phyloP scores from a whole-genome alignment of 2,113 vertebrate species.

The Puffinus mauretanicus region DNA sequence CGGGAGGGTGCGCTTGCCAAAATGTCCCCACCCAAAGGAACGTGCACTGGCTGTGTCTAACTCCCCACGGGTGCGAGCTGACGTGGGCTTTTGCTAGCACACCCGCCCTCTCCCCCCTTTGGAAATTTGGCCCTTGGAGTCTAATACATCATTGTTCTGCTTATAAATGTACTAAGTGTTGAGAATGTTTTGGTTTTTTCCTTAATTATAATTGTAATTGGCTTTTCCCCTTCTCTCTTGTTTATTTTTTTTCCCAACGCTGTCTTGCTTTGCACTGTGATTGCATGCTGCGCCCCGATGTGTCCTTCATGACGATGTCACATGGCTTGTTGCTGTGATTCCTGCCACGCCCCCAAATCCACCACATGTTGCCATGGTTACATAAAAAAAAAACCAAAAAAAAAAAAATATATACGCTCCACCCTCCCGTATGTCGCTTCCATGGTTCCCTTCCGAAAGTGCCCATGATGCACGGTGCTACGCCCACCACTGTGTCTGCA shows the following conservation, averaged over 20 bases:
- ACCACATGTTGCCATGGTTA: constrained; percentile 86
- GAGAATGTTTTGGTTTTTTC: constrained; percentile 78
- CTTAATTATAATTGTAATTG: constrained; percentile 89
- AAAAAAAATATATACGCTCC: constrained; percentile 73
- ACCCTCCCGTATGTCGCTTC: constrained; percentile 83
- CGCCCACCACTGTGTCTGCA: constrained; percentile 96
- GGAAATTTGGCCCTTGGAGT: constrained; percentile 68
- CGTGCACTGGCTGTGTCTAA: constrained; percentile 53
- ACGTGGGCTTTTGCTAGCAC: constrained; percentile 59
- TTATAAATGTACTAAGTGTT: constrained; percentile 80
- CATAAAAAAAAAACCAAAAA: constrained; percentile 49
- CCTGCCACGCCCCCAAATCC: constrained; percentile 81
- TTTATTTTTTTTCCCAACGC: constrained; percentile 73
- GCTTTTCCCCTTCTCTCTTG: constrained; percentile 82
- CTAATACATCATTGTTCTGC: constrained; percentile 73
- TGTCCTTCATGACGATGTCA: constrained; percentile 86
- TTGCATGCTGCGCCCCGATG: constrained; percentile 80
- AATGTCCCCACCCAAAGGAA: constrained; percentile 48
- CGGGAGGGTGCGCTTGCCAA: constrained; percentile 21
- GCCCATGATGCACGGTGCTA: constrained; percentile 99
- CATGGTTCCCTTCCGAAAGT: constrained; percentile 94
- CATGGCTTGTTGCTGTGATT: constrained; percentile 87
- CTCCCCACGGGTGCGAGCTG: constrained; percentile 36
- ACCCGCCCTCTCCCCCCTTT: constrained; percentile 44
- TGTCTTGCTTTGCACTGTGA: constrained; percentile 83